Evolutionary conservation across 1,140 invertebrate genomes (phyloP).

Genomic region (Drosophila suzukii): DNA sequence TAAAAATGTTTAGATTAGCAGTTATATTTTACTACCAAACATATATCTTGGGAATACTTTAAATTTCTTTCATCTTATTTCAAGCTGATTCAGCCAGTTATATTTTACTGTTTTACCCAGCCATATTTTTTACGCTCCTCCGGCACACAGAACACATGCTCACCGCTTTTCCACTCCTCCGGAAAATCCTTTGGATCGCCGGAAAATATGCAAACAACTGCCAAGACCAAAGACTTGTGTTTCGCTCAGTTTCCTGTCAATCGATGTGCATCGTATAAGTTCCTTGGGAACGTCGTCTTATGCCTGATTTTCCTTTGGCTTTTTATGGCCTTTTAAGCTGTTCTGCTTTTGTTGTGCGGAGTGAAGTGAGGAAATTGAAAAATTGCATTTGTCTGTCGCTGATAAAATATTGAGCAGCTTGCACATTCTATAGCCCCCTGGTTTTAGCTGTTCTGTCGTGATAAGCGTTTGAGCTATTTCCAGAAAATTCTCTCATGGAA

Average conservation of each 20-base stretch:
- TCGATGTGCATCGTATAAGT: constrained; percentile 50
- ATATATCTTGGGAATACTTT: background rate
- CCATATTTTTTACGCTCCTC: constrained; percentile 25
- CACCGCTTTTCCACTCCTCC: constrained; percentile 30
- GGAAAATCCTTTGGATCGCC: constrained; percentile 11
- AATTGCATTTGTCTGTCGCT: constrained; percentile 71
- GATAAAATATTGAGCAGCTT: constrained; percentile 71
- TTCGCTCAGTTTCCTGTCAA: constrained; percentile 30
- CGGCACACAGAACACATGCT: constrained; percentile 53
- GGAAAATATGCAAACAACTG: constrained; percentile 60
- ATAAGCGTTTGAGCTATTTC: constrained; percentile 67
- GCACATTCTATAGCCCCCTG: constrained; percentile 15
- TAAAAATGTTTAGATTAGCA: background rate
- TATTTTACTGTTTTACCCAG: constrained; percentile 28
- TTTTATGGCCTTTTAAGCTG: constrained; percentile 74
- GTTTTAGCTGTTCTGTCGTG: constrained; percentile 33
- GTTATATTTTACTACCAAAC: background rate
- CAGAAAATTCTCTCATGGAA: constrained; percentile 50
- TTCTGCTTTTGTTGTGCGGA: constrained; percentile 51
- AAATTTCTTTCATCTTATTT: constrained; percentile 7
- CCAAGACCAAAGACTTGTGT: constrained; percentile 14
- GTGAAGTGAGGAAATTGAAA: constrained; percentile 64
- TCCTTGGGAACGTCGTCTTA: constrained; percentile 15
- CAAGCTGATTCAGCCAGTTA: constrained; percentile 42
- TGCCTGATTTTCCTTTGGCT: constrained; percentile 36